These are phyloP conservation scores for Australoheros facetus DNA, from an alignment of 2,797 vertebrate genomes.

Conservation along the genomic window DNA sequence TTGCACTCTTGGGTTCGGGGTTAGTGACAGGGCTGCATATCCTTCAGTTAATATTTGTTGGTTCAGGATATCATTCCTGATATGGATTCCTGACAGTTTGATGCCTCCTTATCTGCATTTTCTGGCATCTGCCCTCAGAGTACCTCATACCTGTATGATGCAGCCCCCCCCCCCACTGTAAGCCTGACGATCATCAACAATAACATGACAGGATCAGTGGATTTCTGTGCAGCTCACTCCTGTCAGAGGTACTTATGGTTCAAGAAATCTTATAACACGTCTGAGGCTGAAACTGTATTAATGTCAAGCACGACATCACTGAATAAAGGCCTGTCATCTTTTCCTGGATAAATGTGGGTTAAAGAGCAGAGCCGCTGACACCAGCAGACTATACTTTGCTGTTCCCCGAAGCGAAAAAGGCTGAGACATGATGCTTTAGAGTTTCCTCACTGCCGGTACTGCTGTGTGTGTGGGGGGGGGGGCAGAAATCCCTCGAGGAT, in stretches of 20 bases:
- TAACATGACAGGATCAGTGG: background rate
- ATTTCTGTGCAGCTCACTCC: background rate
- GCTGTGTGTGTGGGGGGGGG: background rate
- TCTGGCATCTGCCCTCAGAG: background rate
- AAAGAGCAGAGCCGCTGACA: conserved; percentile 21
- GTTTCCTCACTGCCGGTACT: background rate
- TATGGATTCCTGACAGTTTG: background rate
- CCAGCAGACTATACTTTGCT: conserved; percentile 7
- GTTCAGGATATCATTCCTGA: background rate
- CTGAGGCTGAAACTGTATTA: background rate
- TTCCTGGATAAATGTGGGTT: conserved; percentile 12
- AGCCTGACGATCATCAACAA: background rate
- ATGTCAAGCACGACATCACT: background rate
- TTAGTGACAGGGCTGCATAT: rapidly evolving
- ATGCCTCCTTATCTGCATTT: background rate
- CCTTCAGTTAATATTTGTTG: background rate
- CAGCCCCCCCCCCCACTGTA: background rate
- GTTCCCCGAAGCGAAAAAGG: conserved; percentile 14
- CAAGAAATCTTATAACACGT: background rate
- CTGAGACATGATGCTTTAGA: conserved; percentile 18
- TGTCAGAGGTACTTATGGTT: background rate
- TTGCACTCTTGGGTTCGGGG: too few relatives aligned
- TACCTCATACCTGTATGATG: rapidly evolving
- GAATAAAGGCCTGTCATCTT: conserved; percentile 1
- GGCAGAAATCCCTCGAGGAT: conserved; percentile 11